Evolutionary conservation across 2,888 invertebrate genomes (phyloP), one percentile per base, ranked within the genome.

Genomic region (Trichopria drosophilae): DNA sequence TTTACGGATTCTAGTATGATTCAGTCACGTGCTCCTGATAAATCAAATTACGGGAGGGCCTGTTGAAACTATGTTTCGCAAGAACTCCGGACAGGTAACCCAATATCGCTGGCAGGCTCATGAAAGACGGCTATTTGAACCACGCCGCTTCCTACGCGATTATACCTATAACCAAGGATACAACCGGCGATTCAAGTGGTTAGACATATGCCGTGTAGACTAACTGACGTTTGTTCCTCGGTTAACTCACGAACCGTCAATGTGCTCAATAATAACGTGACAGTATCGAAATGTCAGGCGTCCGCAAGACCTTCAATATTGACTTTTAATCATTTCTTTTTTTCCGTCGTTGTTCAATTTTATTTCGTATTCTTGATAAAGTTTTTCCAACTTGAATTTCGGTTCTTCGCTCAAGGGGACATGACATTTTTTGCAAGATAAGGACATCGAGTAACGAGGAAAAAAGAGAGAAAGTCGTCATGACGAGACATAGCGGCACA

Each of bases 1-100:
- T n/a, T n/a, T n/a, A n/a, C n/a, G n/a, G n/a, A n/a, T n/a, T n/a
- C n/a, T n/a, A n/a, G n/a, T n/a, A n/a, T 43, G 66, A 68, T 68
- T 68, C 62, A 59, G 64, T 68, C 70, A 69, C 70, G 70, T 66
- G 57, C 62, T 55, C 61, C 62, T 65, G 64, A 64, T 68, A 69
- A 70, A 68, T 71, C 63, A 49, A 41, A 51, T 52, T 49, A 51
- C 37, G 37, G 35, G 37, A 23, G 19, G 37, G 13, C 23, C n/a
- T 2, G 20, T 36, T 19, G 46, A 23, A 39, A 50, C 34, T 40
- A 31, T 37, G 36, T 51, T 46, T 28, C 34, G 20, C 28, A 40
- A 39, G 24, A 39, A 39, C 39, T 16, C 26, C 40, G n/a, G 5
- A 10, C n/a, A 47, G 47, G 47, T 52, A 52, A 39, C 52, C 32